Percentiles rank a stretch among this genome's conserved stretches.
phyloP scores from a whole-genome alignment of 2,888 invertebrate species.

The Rambutsinella grinnellia region DNA sequence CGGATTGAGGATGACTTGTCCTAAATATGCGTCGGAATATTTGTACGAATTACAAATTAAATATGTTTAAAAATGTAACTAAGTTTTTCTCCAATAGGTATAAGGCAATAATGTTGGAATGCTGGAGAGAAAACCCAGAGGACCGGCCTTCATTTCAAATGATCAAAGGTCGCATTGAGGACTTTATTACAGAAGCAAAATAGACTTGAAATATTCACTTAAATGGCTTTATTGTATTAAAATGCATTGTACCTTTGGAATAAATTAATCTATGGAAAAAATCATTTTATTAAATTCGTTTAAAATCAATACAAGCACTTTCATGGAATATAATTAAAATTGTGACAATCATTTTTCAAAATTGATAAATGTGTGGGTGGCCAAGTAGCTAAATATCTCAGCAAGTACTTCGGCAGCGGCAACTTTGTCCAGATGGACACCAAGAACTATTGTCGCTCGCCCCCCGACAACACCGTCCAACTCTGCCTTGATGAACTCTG shows the following conservation, averaged over 20 bases:
- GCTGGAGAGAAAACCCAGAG: conserved; percentile 18
- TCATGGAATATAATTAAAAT: no score
- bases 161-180: background rate
- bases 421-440: conserved; percentile 3
- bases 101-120: conserved; percentile 7
- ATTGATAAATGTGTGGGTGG: no score
- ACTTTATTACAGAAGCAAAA: conserved; percentile 1
- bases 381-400: no score
- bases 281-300: no score
- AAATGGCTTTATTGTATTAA: no score
- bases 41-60: conserved; percentile 20
- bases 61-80: background rate
- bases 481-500: background rate
- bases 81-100: background rate
- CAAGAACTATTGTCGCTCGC: background rate
- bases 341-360: no score
- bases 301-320: no score
- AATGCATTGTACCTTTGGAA: no score
- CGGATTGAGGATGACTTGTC: conserved; percentile 23
- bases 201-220: no score
- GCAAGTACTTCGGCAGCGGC: no score
- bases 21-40: conserved; percentile 25
- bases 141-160: conserved; percentile 23
- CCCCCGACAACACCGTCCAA: background rate
- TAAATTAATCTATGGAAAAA: no score